Base-by-base conservation (phyloP, 2,797 vertebrate species). In the Octomys mimax region DNA sequence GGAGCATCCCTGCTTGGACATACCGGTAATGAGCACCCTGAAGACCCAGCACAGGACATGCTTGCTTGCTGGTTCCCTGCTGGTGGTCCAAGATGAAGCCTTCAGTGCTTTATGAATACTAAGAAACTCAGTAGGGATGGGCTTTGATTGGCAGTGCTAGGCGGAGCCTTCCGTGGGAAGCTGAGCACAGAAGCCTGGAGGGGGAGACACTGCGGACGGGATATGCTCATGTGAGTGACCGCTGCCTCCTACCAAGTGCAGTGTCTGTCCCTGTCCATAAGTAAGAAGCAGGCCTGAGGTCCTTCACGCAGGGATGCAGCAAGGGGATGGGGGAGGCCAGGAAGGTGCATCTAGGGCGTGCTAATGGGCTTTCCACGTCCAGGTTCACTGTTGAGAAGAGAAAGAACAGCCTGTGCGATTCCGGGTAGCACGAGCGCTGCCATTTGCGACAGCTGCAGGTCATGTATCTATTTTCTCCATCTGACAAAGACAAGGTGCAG, bases 401-500 rank as follows among this genome's bases (percentile, higher is more conserved):
- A 46, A 89, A 92, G 95, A 92, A 97, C 95, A 79, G 68, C 66
- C 78, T 91, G 95, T 96, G 21, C 91, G 87, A 9, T 78, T 94
- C 70, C 93, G 83, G 61, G 75, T 73, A 8, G 57, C 13, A 3
- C 1, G 28, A 96, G 26, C 70, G 89, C 57, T 73, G 0, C 93
- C 84, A 96, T 89, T 91, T 79, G 85, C 82, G 68, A 2, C 46
- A 39, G 62, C 75, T 75, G 61, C 70, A 59, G 84, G 95, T 92
- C 95, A 95, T 94, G 91, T n/a, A 86, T 97, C 95, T 93, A 87
- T 92, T 96, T 96, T 95, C 96, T 95, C 94, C 94, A 81, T 94
- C 87, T 96, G 77, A 96, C 84, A 78, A 92, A 91, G 91, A 96
- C 36, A 22, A 75, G 62, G 92, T 96, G 90, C 59, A 92, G 92